Conservation (phyloP, 2,797 vertebrate species). For the Oreochromis mossambicus region DNA sequence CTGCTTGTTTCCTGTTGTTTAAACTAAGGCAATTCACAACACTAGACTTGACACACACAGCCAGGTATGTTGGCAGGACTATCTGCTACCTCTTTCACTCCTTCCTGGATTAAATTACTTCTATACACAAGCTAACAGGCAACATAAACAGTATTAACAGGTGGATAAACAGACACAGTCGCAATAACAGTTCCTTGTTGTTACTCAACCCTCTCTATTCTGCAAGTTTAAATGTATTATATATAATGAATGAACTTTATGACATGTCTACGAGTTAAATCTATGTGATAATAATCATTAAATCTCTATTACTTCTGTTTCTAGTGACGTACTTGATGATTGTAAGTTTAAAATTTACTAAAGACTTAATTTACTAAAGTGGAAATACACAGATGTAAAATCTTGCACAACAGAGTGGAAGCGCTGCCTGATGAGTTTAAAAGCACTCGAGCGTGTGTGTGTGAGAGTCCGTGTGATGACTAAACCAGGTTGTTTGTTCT, state of each 20-base stretch:
- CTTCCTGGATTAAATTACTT: conserved; percentile 35
- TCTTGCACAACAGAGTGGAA: not conserved
- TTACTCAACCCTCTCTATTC: not conserved
- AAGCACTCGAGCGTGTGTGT: not conserved
- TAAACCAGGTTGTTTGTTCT: conserved; percentile 8
- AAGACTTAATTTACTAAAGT: too few relatives aligned
- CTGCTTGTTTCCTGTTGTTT: conserved; percentile 59
- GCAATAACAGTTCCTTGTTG: not conserved
- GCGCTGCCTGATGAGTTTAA: not conserved
- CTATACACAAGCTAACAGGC: not conserved
- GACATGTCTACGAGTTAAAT: not conserved
- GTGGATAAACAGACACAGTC: not conserved
- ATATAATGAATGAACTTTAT: not conserved
- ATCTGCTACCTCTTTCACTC: not conserved
- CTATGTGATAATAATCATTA: not conserved
- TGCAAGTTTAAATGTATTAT: not conserved
- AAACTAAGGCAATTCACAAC: conserved; percentile 40
- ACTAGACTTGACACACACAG: conserved; percentile 47
- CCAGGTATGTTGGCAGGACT: conserved; percentile 36
- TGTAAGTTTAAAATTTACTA: not conserved
- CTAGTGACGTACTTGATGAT: not conserved
- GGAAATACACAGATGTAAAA: not conserved
- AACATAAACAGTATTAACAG: not conserved
- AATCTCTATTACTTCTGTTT: not conserved
- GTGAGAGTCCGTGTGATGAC: not conserved